Conservation (phyloP, 2,113 vertebrate species). For the Coregonus clupeaformis region DNA sequence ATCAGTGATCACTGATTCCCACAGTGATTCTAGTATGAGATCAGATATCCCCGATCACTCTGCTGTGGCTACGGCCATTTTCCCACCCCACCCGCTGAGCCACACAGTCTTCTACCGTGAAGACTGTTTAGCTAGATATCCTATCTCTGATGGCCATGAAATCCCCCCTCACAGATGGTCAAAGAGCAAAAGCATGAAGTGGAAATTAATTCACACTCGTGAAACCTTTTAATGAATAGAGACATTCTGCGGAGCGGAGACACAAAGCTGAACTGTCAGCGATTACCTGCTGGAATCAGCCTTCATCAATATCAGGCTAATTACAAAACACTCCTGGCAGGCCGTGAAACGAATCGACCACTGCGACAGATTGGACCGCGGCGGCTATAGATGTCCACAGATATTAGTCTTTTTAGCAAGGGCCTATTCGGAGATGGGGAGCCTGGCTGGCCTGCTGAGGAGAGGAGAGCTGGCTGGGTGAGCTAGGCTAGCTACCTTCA, state of each 20-base stretch:
- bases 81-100: not conserved
- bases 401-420: constrained; percentile 58
- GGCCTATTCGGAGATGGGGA: constrained; percentile 17
- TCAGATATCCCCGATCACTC: too few species aligned
- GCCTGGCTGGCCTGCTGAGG: not conserved
- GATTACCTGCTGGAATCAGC: constrained; percentile 77
- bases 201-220: not conserved
- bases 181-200: constrained; percentile 11
- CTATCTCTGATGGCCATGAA: constrained; percentile 30
- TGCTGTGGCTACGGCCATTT: not conserved
- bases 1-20: too few species aligned
- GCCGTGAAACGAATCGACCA: constrained; percentile 71
- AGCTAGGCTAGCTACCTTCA: not conserved
- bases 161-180: constrained; percentile 32
- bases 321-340: constrained; percentile 78
- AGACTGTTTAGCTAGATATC: constrained; percentile 32
- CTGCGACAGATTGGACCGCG: constrained; percentile 59
- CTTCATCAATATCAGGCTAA: constrained; percentile 78
- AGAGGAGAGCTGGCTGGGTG: not conserved
- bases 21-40: too few species aligned
- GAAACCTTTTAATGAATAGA: constrained; percentile 71
- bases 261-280: constrained; percentile 68
- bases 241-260: constrained; percentile 74
- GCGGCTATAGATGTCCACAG: constrained; percentile 68
- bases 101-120: constrained; percentile 1